Conservation (phyloP, 92 coral and sea anemone genomes). For the Metridium senile region DNA sequence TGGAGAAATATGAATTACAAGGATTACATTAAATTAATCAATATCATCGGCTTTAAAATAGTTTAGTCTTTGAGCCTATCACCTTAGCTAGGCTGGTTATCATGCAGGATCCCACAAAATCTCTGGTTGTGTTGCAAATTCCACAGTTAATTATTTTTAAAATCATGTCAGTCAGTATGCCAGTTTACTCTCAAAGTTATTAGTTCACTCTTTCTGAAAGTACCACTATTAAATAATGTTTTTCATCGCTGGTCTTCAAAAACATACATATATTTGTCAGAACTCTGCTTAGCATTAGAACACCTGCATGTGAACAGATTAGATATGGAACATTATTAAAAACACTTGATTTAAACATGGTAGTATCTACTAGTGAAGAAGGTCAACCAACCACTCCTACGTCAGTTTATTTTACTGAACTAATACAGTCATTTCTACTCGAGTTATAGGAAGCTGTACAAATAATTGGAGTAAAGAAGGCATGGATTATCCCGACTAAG, state of each 20-base stretch:
- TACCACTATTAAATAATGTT: neutral
- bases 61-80: no score
- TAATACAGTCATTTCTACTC: neutral
- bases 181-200: no score
- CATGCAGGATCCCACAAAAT: no score
- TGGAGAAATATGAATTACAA: no score
- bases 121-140: no score
- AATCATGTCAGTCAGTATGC: neutral
- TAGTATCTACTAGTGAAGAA: neutral
- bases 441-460: neutral
- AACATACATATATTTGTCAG: no score
- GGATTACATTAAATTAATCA: no score
- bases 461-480: neutral
- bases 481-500: slow-evolving; percentile 16
- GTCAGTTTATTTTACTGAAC: slow-evolving; percentile 14
- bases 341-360: neutral
- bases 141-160: neutral
- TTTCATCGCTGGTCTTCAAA: no score
- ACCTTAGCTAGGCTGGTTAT: no score
- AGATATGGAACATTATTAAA: neutral
- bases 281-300: neutral
- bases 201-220: neutral
- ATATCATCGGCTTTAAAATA: no score
- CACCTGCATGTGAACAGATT: neutral
- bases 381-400: neutral